Evolutionary conservation across 2,113 vertebrate genomes (phyloP), one percentile per base, ranked within the genome.

Genomic region (Amphilophus citrinellus): DNA sequence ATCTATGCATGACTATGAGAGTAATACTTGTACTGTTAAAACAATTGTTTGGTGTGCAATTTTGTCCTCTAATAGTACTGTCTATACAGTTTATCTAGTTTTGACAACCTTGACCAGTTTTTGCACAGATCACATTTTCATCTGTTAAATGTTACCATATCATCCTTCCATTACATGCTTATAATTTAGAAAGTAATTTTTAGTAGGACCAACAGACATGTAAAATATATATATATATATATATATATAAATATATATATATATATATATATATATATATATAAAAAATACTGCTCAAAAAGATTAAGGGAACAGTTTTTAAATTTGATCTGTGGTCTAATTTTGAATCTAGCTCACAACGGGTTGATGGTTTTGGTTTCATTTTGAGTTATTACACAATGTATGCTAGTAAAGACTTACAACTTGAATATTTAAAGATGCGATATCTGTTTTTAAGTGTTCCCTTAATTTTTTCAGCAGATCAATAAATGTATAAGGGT

Each of bases 1-100:
- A 88, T 86, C 94, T 95, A 94, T 95, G 94, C 95, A 95, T 95
- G 92, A 86, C 76, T 37, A 83, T 80, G 30, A 88, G 82, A 86
- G 59, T 84, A 78, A 68, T 86, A 83, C 68, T 22, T 93, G 82
- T 91, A 81, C 83, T 91, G 85, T 92, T 73, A 91, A 82, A 65
- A 82, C 61, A 84, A 62, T 24, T n/a, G 84, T 92, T 87, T 56
- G 56, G 77, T 85, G 93, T 93, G 94, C 89, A 93, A 92, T 92
- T 87, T 82, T 79, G 91, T 87, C 92, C 82, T 87, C 24, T 42
- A 27, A 61, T 65, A 42, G 89, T 84, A 50, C 44, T 39, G 82
- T 91, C 83, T 79, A 75, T 68, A 57, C 71, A 57, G 83, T 89
- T 57, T 86, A 79, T 88, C 71, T 80, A 10, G 77, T 81, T 76